phyloP scores from a whole-genome alignment of 2,113 vertebrate genomes.

The Amblyornis subalaris region DNA sequence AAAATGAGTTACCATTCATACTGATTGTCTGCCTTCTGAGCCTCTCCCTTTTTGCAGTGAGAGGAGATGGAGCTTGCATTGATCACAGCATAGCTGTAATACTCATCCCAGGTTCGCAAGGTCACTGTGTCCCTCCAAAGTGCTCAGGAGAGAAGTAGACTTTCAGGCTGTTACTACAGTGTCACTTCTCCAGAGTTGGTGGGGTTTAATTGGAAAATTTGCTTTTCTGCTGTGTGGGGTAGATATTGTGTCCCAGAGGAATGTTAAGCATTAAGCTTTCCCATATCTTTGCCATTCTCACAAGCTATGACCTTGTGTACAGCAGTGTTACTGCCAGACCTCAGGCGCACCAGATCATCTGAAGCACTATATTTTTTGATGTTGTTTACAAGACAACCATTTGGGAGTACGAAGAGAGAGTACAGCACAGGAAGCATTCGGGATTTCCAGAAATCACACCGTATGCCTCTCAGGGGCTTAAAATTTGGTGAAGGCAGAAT shows the following conservation, averaged over 20 bases:
- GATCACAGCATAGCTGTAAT: not conserved
- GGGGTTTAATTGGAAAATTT: not conserved
- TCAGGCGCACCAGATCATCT: not conserved
- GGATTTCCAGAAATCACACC: not conserved
- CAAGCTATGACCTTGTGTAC: not conserved
- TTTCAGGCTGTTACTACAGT: not conserved
- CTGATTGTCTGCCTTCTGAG: not conserved
- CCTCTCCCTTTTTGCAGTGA: not conserved
- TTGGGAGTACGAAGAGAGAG: not conserved
- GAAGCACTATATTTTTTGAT: not conserved
- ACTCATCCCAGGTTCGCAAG: not conserved
- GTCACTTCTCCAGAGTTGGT: not conserved
- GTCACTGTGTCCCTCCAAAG: not conserved
- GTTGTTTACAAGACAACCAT: not conserved
- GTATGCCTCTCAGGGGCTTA: not conserved
- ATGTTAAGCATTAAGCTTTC: not conserved
- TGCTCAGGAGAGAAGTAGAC: not conserved
- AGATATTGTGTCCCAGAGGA: not conserved
- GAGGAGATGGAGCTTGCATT: not conserved
- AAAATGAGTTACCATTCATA: not conserved
- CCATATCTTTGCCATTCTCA: not conserved
- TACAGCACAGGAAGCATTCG: not conserved
- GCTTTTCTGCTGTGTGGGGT: not conserved
- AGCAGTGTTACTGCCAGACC: not conserved
- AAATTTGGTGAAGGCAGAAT: not conserved